phyloP scores from a whole-genome alignment of 2,888 invertebrate species.

The Geophilus truncorum region DNA sequence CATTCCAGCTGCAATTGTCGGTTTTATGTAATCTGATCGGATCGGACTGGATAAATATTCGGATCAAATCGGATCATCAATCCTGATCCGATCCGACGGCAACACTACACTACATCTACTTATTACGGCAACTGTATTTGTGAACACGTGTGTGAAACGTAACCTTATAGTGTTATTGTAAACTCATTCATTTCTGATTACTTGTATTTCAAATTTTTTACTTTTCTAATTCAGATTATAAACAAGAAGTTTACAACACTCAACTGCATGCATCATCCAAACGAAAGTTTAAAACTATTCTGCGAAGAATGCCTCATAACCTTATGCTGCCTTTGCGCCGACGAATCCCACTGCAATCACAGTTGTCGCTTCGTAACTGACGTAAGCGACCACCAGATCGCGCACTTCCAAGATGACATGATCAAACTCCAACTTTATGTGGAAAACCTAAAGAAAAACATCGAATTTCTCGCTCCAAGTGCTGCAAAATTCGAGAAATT shows the following conservation, averaged over 20 bases:
- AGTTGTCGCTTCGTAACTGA: constrained; percentile 18
- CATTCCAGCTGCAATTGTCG: too few species aligned
- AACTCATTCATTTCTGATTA: too few species aligned
- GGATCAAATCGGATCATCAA: too few species aligned
- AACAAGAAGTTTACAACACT: not conserved
- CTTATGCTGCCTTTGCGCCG: constrained; percentile 25
- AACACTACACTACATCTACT: too few species aligned
- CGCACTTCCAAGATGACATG: not conserved
- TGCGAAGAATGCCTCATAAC: constrained; percentile 32
- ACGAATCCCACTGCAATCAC: constrained; percentile 29
- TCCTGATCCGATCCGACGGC: too few species aligned
- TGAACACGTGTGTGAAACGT: too few species aligned
- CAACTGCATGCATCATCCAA: not conserved
- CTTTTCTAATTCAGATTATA: not conserved
- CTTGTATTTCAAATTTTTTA: not conserved
- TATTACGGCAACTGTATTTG: too few species aligned
- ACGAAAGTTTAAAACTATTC: constrained; percentile 32
- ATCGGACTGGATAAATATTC: too few species aligned
- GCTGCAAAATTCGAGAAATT: not conserved
- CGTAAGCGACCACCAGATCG: constrained; percentile 27
- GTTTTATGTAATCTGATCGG: too few species aligned
- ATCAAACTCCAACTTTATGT: not conserved
- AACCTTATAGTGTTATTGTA: too few species aligned
- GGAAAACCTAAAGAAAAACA: not conserved
- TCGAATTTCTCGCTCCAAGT: not conserved